These are phyloP conservation scores for Shargacucullia verbasci DNA, from an alignment of 2,888 invertebrate genomes.

Conservation along the genomic window DNA sequence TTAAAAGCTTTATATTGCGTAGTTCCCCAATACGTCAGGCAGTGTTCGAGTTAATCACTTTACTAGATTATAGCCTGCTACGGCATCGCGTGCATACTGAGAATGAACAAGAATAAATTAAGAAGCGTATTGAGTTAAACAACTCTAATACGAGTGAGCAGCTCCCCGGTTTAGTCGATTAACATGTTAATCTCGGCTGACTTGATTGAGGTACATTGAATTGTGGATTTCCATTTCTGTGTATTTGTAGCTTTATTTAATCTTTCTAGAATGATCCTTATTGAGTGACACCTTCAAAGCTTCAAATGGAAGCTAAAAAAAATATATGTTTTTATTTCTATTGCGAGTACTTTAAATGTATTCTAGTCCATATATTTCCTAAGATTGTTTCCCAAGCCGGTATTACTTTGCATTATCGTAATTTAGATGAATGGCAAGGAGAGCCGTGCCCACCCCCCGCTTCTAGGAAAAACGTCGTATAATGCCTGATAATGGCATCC, in stretches of 20 bases:
- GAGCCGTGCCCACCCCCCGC: slow-evolving; percentile 60
- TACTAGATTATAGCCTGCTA: slow-evolving; percentile 28
- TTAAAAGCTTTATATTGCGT: slow-evolving; percentile 15
- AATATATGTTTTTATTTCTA: slow-evolving; percentile 9
- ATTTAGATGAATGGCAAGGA: slow-evolving; percentile 74
- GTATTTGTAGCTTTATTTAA: slow-evolving; percentile 12
- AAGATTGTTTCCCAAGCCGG: slow-evolving; percentile 47
- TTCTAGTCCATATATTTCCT: slow-evolving; percentile 16
- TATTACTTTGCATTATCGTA: slow-evolving; percentile 65
- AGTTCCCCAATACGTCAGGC: slow-evolving; percentile 35
- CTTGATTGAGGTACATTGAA: slow-evolving; percentile 25
- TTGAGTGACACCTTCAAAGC: not conserved
- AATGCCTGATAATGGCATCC: slow-evolving; percentile 61
- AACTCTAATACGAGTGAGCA: slow-evolving; percentile 6
- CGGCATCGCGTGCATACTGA: slow-evolving; percentile 31
- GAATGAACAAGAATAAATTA: slow-evolving; percentile 41
- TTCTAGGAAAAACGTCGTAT: slow-evolving; percentile 67
- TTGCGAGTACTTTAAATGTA: slow-evolving; percentile 10
- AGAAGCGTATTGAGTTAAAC: slow-evolving; percentile 15
- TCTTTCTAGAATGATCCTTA: slow-evolving; percentile 18
- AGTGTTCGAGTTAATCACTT: slow-evolving; percentile 24
- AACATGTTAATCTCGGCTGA: slow-evolving; percentile 30
- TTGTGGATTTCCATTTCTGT: slow-evolving; percentile 19
- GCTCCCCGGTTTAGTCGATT: slow-evolving; percentile 38
- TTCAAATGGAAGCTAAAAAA: not conserved